Evolutionary conservation across 1,140 invertebrate genomes (phyloP).

Genomic region (Zaprionus tsacasi): DNA sequence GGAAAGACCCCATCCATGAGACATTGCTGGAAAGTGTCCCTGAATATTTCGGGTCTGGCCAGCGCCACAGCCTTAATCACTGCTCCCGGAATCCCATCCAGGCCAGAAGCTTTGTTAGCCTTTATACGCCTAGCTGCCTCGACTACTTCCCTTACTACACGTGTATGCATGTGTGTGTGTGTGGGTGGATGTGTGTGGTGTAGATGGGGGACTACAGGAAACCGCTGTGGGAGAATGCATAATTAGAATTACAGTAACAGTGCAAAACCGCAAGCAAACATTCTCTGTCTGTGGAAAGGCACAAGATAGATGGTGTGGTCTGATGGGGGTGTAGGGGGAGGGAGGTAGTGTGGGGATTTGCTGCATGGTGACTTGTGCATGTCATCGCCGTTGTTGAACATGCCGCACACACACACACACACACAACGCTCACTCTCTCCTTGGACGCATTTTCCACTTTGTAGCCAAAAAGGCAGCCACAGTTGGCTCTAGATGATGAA

Average conservation of each 20-base stretch:
- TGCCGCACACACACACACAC: slow-evolving; percentile 7
- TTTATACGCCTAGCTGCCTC: too few relatives aligned
- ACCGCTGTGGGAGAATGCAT: slow-evolving; percentile 52
- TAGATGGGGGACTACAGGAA: neutral
- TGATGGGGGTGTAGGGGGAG: neutral
- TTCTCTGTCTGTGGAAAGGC: slow-evolving; percentile 10
- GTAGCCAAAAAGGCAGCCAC: slow-evolving; percentile 58
- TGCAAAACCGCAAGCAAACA: slow-evolving; percentile 35
- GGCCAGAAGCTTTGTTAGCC: too few relatives aligned
- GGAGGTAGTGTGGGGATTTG: neutral
- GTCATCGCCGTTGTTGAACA: slow-evolving; percentile 62
- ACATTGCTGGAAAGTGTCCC: too few relatives aligned
- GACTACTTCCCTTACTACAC: too few relatives aligned
- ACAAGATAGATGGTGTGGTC: neutral
- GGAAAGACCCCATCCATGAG: too few relatives aligned
- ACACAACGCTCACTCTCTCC: slow-evolving; percentile 42
- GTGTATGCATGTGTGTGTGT: slow-evolving; percentile 7
- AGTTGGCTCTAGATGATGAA: slow-evolving; percentile 43
- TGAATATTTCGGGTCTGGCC: too few relatives aligned
- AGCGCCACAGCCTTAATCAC: too few relatives aligned
- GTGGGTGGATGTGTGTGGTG: slow-evolving; percentile 15
- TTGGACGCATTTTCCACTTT: slow-evolving; percentile 67
- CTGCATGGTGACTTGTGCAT: slow-evolving; percentile 42
- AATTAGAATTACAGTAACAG: slow-evolving; percentile 61
- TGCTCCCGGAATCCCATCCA: too few relatives aligned